A percentile compares a stretch with the other conserved stretches of the same genome.
These are phyloP conservation scores for Phocides pigmalion DNA, from an alignment of 1,140 invertebrate species.

Conservation along the genomic window DNA sequence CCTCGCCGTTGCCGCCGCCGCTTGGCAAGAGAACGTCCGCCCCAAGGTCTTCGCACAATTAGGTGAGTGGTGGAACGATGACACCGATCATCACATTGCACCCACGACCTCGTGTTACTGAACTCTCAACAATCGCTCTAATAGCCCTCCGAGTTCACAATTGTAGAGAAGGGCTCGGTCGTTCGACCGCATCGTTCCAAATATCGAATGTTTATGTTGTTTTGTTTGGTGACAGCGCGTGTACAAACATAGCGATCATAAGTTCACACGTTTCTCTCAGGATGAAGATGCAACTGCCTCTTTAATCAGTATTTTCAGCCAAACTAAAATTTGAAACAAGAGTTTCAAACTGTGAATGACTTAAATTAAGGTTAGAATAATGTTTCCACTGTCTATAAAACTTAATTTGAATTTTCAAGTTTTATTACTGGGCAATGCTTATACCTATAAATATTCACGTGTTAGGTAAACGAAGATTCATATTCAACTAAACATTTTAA, in stretches of 20 bases:
- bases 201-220: constrained; percentile 64
- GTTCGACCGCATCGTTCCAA: constrained; percentile 24
- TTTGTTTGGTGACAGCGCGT: constrained; percentile 66
- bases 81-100: constrained; percentile 27
- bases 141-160: constrained; percentile 30
- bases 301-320: constrained; percentile 31
- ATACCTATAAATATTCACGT: neutral
- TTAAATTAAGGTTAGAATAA: neutral
- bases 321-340: neutral
- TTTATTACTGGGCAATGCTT: neutral
- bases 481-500: neutral
- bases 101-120: constrained; percentile 50
- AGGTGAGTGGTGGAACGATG: constrained; percentile 86
- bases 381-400: neutral
- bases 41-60: constrained; percentile 94
- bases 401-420: neutral
- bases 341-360: neutral
- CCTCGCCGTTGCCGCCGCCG: constrained; percentile 76
- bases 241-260: constrained; percentile 56
- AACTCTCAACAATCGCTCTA: constrained; percentile 49
- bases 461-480: neutral
- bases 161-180: constrained; percentile 33
- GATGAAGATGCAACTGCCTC: constrained; percentile 42
- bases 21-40: constrained; percentile 94
- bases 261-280: constrained; percentile 57